Percentiles rank a stretch among this genome's conserved stretches.
These are phyloP conservation scores for Rhagologus leucostigma DNA, from an alignment of 2,113 vertebrate species.

Conservation along the genomic window DNA sequence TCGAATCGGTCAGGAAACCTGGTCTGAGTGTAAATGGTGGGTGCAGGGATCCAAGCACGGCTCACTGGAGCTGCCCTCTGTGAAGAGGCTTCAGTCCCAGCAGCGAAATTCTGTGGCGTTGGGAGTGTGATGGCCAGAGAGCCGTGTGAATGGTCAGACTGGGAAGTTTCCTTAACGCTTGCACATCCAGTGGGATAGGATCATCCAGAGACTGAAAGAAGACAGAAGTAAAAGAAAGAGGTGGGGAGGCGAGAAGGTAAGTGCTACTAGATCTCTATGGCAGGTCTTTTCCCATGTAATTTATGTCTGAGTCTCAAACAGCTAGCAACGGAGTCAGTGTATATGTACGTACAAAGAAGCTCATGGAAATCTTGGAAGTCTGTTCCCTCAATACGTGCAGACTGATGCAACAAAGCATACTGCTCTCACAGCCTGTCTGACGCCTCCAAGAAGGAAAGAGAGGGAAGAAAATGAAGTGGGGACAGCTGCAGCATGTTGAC, in stretches of 20 bases:
- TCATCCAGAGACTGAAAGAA: background rate
- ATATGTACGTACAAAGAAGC: background rate
- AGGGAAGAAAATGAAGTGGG: background rate
- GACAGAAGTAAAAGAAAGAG: background rate
- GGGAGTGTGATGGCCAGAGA: background rate
- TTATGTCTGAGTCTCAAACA: background rate
- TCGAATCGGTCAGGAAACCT: background rate
- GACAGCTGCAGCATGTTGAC: background rate
- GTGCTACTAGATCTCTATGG: background rate
- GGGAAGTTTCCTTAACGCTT: background rate
- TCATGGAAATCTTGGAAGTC: background rate
- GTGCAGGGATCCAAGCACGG: background rate
- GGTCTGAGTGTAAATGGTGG: background rate
- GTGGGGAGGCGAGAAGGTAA: background rate
- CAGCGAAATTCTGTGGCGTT: background rate
- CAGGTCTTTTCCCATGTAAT: background rate
- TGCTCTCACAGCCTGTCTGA: background rate
- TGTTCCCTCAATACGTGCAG: background rate
- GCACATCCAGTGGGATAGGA: background rate
- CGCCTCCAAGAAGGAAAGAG: background rate
- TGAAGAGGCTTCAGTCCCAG: background rate
- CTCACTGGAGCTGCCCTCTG: too few species aligned
- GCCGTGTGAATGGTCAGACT: background rate
- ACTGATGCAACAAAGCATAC: background rate
- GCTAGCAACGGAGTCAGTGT: background rate